Conservation (phyloP, 2,888 invertebrate genomes). For the Tetanocera ferruginea region DNA sequence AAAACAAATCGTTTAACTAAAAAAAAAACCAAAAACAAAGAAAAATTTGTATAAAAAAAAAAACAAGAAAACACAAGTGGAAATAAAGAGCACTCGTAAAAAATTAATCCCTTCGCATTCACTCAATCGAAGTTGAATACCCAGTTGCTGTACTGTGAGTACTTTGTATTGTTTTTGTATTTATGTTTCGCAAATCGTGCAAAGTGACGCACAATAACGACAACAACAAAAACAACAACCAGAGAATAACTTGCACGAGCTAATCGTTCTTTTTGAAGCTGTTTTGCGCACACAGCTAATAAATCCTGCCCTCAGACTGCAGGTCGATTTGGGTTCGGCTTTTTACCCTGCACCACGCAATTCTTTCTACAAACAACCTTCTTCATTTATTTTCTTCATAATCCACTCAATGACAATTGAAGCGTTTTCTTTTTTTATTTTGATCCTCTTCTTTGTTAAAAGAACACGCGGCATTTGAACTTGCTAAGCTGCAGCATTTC, state of each 20-base stretch:
- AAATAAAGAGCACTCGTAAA: slow-evolving; percentile 22
- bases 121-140: slow-evolving; percentile 29
- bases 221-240: slow-evolving; percentile 5
- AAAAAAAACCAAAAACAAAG: background rate
- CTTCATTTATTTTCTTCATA: background rate
- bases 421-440: background rate
- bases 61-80: background rate
- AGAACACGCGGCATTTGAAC: background rate
- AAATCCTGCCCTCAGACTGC: slow-evolving; percentile 24
- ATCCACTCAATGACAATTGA: slow-evolving; percentile 29
- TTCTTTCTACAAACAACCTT: background rate
- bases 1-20: background rate
- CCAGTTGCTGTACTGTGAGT: background rate
- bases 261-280: background rate
- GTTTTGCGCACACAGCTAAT: slow-evolving; percentile 10
- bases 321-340: background rate
- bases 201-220: background rate
- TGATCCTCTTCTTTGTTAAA: background rate
- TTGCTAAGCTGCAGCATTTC: slow-evolving; percentile 2
- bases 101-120: slow-evolving; percentile 35
- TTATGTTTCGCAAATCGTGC: background rate
- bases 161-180: background rate
- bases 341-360: background rate
- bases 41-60: background rate
- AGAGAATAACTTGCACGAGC: background rate